These are phyloP conservation scores for Cisticola juncidis DNA, from an alignment of 2,113 vertebrate genomes.

Conservation along the genomic window DNA sequence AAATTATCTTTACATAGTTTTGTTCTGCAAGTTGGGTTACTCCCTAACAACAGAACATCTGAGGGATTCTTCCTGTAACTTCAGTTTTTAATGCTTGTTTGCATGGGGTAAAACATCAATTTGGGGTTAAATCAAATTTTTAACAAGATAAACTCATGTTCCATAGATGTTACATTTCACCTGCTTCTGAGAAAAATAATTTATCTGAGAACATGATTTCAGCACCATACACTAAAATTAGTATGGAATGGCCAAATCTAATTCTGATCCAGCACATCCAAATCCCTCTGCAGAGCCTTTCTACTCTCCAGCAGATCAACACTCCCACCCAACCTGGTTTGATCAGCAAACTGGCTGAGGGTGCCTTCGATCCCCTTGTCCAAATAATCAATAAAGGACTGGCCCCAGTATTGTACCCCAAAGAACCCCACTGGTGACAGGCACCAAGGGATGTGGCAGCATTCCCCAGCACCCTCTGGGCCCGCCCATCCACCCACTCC, in stretches of 20 bases:
- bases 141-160: background rate
- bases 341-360: background rate
- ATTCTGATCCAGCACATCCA: background rate
- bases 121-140: background rate
- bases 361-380: background rate
- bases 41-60: background rate
- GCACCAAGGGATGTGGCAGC: background rate
- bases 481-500: fast-evolving
- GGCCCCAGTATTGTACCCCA: background rate
- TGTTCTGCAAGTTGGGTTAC: background rate
- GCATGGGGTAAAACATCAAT: background rate
- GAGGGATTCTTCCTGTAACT: background rate
- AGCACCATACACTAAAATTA: background rate
- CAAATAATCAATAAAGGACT: background rate
- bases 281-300: background rate
- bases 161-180: background rate
- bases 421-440: background rate
- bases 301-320: background rate
- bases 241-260: background rate
- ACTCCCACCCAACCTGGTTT: background rate
- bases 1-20: background rate
- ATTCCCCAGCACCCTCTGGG: background rate
- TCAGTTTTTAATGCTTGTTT: background rate
- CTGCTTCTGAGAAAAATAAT: background rate
- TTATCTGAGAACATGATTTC: background rate